A percentile compares a stretch with the other conserved stretches of the same genome.
Evolutionary conservation across 2,888 invertebrate genomes (phyloP).

Genomic region (Synanthedon tipuliformis): DNA sequence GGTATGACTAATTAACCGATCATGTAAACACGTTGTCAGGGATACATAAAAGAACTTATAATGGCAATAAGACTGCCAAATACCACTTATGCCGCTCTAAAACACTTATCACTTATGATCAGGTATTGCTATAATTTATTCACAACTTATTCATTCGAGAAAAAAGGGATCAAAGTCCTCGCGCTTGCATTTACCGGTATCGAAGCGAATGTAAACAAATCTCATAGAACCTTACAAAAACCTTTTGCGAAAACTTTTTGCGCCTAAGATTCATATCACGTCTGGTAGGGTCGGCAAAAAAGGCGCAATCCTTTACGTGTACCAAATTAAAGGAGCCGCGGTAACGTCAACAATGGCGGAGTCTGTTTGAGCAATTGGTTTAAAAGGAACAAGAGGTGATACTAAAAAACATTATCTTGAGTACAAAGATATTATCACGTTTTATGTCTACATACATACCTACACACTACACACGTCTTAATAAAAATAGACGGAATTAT

Average conservation of each 20-base stretch:
- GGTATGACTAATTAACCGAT: no score
- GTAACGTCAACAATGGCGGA: neutral
- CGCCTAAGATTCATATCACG: constrained; percentile 15
- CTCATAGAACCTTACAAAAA: neutral
- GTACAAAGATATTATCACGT: neutral
- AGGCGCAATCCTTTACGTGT: constrained; percentile 22
- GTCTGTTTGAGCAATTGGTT: neutral
- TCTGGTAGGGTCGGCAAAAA: constrained; percentile 12
- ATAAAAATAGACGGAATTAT: no score
- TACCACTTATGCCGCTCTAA: no score
- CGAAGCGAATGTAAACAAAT: constrained; percentile 4
- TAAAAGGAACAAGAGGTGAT: neutral
- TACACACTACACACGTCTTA: no score
- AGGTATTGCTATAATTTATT: no score
- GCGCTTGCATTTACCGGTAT: neutral
- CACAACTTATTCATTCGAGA: neutral
- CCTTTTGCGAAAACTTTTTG: constrained; percentile 3
- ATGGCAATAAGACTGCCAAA: no score
- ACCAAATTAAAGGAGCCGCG: constrained; percentile 10
- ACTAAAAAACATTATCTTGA: neutral
- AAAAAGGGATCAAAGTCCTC: neutral
- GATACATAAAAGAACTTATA: no score
- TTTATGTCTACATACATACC: neutral
- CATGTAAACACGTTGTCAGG: no score
- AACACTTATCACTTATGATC: no score